These are phyloP conservation scores for Perca fluviatilis DNA, from an alignment of 2,113 vertebrate species.

Conservation along the genomic window DNA sequence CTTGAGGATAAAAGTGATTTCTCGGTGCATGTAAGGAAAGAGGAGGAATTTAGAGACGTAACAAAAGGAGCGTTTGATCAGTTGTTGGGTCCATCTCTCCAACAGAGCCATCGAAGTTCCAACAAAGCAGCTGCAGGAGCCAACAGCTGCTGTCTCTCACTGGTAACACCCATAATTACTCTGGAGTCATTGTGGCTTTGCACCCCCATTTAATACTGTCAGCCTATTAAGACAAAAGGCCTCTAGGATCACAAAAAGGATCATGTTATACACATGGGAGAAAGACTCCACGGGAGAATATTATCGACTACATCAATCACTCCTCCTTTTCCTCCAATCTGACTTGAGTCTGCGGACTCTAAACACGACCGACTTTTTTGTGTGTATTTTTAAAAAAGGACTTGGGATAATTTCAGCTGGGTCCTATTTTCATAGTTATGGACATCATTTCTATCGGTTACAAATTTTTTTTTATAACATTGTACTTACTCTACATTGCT, in stretches of 20 bases:
- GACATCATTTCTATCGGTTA: too few relatives aligned
- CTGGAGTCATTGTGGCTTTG: constrained; percentile 75
- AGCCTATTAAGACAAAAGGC: constrained; percentile 69
- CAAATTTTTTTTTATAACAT: too few relatives aligned
- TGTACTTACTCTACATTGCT: too few relatives aligned
- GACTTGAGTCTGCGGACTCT: not conserved
- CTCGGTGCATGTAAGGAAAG: not conserved
- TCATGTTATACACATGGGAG: constrained; percentile 58
- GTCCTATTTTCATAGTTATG: too few relatives aligned
- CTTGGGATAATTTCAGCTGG: too few relatives aligned
- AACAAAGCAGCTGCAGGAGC: constrained; percentile 59
- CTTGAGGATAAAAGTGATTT: constrained; percentile 1
- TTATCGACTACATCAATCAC: constrained; percentile 43
- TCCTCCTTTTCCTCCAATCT: constrained; percentile 8
- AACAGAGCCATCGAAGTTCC: constrained; percentile 11
- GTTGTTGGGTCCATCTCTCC: constrained; percentile 34
- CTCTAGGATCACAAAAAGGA: constrained; percentile 59
- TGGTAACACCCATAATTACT: constrained; percentile 49
- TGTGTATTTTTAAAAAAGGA: too few relatives aligned
- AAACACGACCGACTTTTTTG: too few relatives aligned
- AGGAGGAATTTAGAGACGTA: not conserved
- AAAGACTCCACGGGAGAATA: constrained; percentile 18
- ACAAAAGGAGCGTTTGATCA: constrained; percentile 39
- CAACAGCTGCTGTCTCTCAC: constrained; percentile 66
- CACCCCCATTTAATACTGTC: constrained; percentile 70